Percentiles rank a stretch among this genome's conserved stretches.
Evolutionary conservation across 23 tunicate species (phyloP).

Genomic region (Oikopleura vanhoeffeni): DNA sequence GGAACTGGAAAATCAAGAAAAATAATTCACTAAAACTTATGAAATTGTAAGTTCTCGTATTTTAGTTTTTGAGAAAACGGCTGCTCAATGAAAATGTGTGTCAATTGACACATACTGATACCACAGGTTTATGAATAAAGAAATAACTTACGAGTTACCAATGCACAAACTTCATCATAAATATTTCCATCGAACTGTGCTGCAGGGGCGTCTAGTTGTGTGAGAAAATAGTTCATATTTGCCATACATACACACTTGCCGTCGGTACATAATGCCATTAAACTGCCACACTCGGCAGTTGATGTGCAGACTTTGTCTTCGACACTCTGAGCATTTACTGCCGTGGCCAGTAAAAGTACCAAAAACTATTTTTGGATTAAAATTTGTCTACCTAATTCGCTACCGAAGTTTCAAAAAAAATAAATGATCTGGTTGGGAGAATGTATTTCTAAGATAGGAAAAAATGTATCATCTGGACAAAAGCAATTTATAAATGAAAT

Average conservation of each 20-base stretch:
- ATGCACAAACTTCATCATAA: neutral
- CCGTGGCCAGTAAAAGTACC: neutral
- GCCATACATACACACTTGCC: neutral
- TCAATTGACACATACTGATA: no score
- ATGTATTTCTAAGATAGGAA: no score
- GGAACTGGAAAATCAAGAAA: no score
- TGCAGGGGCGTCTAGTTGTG: neutral
- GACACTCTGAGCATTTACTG: neutral
- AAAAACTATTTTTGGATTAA: neutral
- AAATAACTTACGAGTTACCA: neutral
- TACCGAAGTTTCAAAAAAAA: no score
- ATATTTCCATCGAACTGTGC: neutral
- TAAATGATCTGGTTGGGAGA: no score
- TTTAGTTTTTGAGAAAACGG: no score
- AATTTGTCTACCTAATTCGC: no score
- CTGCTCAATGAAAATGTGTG: no score
- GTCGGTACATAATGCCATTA: neutral
- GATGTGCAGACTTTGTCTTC: neutral
- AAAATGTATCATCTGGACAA: no score
- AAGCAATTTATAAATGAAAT: no score
- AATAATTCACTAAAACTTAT: no score
- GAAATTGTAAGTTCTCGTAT: no score
- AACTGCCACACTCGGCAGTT: neutral
- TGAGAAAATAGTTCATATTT: neutral
- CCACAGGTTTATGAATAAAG: neutral